phyloP scores from a whole-genome alignment of 2,113 vertebrate genomes.

The Gopherus evgoodei region DNA sequence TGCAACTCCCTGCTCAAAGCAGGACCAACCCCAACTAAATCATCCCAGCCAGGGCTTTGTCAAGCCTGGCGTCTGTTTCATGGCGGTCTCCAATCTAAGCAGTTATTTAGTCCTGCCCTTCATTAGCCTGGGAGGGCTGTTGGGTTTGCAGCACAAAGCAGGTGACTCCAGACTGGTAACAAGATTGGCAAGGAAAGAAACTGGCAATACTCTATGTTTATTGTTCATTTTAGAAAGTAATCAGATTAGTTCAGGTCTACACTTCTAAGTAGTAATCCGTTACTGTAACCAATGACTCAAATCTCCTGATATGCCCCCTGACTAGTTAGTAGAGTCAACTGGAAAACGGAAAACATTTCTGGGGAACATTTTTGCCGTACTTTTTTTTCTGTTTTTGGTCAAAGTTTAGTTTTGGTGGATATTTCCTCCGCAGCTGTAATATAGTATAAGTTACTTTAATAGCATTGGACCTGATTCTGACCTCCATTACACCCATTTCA shows the following conservation, averaged over 20 bases:
- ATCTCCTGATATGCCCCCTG: constrained; percentile 50
- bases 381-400: background rate
- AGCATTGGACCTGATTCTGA: background rate
- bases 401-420: background rate
- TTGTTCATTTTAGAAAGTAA: constrained; percentile 61
- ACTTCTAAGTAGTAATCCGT: constrained; percentile 42
- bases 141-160: background rate
- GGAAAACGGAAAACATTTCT: constrained; percentile 10
- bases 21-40: too few relatives aligned
- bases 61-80: too few relatives aligned
- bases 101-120: rapidly evolving
- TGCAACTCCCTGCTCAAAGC: too few relatives aligned
- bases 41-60: too few relatives aligned
- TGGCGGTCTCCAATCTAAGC: background rate
- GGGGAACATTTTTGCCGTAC: background rate
- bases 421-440: background rate
- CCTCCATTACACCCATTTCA: background rate
- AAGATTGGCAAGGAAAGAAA: constrained; percentile 57
- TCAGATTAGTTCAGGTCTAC: constrained; percentile 59
- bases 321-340: constrained; percentile 50
- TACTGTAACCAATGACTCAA: constrained; percentile 46
- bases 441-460: constrained; percentile 1
- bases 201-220: constrained; percentile 57
- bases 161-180: constrained; percentile 48
- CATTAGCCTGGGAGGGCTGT: background rate